A percentile compares a stretch with the other conserved stretches of the same genome.
These are phyloP conservation scores for Mya arenaria DNA, from an alignment of 1,140 invertebrate genomes.

Conservation along the genomic window DNA sequence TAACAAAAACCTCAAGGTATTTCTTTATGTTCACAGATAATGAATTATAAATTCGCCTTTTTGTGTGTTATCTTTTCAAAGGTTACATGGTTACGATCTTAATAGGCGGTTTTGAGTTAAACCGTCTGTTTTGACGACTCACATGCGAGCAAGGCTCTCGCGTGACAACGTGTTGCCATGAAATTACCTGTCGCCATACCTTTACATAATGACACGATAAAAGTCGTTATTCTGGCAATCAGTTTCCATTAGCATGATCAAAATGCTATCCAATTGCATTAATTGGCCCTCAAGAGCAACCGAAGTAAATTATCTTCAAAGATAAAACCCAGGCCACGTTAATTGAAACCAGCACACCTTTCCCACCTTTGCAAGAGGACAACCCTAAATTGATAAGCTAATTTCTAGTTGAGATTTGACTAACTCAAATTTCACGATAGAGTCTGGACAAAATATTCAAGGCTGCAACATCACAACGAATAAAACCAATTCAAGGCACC, in stretches of 20 bases:
- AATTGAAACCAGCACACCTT: constrained; percentile 51
- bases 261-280: constrained; percentile 41
- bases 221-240: constrained; percentile 34
- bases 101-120: too few species aligned
- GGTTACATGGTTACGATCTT: too few species aligned
- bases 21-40: too few species aligned
- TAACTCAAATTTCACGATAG: background rate
- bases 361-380: constrained; percentile 29
- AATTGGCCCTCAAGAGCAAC: constrained; percentile 42
- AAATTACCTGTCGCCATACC: constrained; percentile 52
- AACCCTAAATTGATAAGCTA: constrained; percentile 15
- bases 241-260: constrained; percentile 41
- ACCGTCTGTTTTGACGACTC: too few species aligned
- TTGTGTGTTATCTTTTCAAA: too few species aligned
- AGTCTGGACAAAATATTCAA: background rate
- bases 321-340: constrained; percentile 18
- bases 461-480: background rate
- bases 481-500: background rate
- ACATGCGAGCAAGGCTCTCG: too few species aligned
- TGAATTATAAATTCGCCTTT: too few species aligned
- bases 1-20: too few species aligned
- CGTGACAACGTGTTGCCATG: constrained; percentile 29
- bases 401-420: background rate
- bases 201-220: constrained; percentile 33
- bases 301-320: constrained; percentile 38